Conservation (phyloP, 2,888 invertebrate species). For the Pyrochroa serraticornis region DNA sequence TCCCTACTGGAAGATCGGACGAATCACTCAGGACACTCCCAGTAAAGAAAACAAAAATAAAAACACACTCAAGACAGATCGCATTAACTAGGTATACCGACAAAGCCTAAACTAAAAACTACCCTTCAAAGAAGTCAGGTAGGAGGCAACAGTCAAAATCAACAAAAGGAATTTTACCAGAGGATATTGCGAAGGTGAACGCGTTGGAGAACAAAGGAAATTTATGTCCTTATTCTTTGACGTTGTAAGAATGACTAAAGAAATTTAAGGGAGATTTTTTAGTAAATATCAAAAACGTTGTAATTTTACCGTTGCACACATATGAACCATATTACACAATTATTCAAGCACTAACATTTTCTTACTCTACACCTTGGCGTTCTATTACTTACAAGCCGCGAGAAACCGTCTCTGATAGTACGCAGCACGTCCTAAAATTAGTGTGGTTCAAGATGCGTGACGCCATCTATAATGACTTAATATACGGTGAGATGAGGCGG, state of each 20-base stretch:
- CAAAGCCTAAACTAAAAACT: constrained; percentile 31
- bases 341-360: no score
- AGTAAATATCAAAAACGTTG: no score
- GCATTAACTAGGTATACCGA: constrained; percentile 26
- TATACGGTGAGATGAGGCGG: constrained; percentile 22
- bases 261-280: no score
- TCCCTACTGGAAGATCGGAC: no score
- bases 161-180: constrained; percentile 29
- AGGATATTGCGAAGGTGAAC: constrained; percentile 6
- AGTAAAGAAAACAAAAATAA: constrained; percentile 31
- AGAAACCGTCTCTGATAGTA: not conserved
- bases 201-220: not conserved
- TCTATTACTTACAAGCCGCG: no score
- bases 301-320: no score
- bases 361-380: no score
- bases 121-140: constrained; percentile 29
- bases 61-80: constrained; percentile 20
- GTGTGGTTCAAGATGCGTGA: constrained; percentile 25
- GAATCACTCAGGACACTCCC: constrained; percentile 25
- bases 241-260: no score
- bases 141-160: constrained; percentile 32
- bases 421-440: constrained; percentile 15
- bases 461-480: constrained; percentile 35
- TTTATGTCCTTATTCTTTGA: not conserved
- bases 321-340: no score